phyloP scores from a whole-genome alignment of 92 coral and sea anemone species.

The Epizoanthus rinbou region DNA sequence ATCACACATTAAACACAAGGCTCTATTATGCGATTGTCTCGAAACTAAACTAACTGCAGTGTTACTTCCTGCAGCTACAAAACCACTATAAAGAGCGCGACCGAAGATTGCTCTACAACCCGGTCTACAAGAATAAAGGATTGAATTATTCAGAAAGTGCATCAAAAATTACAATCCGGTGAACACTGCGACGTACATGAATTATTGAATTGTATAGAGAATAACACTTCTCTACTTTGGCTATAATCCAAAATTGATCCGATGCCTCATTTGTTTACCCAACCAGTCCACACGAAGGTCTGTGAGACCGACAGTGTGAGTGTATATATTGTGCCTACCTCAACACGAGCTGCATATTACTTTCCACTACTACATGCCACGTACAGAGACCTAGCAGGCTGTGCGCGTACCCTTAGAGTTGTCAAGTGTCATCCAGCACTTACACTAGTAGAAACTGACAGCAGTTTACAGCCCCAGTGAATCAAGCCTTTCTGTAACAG shows the following conservation, averaged over 20 bases:
- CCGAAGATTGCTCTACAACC: too few relatives aligned
- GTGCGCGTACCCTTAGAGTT: neutral
- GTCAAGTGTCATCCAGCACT: conserved; percentile 2
- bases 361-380: conserved; percentile 9
- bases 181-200: too few relatives aligned
- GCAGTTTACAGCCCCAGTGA: conserved; percentile 10
- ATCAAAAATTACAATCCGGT: too few relatives aligned
- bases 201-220: too few relatives aligned
- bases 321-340: neutral
- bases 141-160: too few relatives aligned
- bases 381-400: conserved; percentile 17
- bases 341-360: conserved; percentile 29
- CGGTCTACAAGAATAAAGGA: too few relatives aligned
- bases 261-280: neutral
- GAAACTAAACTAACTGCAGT: too few relatives aligned
- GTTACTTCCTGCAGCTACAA: too few relatives aligned
- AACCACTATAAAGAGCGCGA: too few relatives aligned
- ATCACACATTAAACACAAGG: too few relatives aligned
- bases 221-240: too few relatives aligned
- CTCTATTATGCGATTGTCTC: too few relatives aligned
- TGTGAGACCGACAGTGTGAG: neutral
- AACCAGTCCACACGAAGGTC: neutral
- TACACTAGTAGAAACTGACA: neutral
- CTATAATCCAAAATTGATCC: neutral
- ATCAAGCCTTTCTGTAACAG: conserved; percentile 2